Percentiles rank a stretch among this genome's conserved stretches.
These are phyloP conservation scores for Chironomus riparius DNA, from an alignment of 2,888 invertebrate genomes.

Conservation along the genomic window DNA sequence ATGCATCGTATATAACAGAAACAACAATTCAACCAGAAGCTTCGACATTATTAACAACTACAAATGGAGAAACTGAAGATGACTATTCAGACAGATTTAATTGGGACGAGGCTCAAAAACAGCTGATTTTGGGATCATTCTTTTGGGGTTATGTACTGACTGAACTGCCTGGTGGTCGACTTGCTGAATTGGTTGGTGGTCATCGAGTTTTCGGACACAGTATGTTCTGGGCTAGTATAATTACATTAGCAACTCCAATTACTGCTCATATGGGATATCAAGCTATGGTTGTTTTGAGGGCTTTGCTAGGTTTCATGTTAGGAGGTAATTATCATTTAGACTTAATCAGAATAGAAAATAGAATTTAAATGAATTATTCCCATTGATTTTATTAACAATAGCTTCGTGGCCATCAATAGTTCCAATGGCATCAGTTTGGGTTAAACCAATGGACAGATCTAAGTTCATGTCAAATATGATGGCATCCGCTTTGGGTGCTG, in stretches of 20 bases:
- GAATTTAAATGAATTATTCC: neutral
- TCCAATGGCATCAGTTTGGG: constrained; percentile 88
- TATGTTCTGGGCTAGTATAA: constrained; percentile 67
- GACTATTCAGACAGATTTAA: constrained; percentile 47
- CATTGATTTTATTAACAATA: neutral
- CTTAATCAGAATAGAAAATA: neutral
- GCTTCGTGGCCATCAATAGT: constrained; percentile 92
- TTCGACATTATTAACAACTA: neutral
- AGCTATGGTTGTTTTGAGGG: constrained; percentile 60
- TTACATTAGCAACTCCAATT: constrained; percentile 72
- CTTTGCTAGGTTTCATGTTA: constrained; percentile 66
- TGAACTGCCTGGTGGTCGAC: constrained; percentile 77
- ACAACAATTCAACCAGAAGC: neutral
- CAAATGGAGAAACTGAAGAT: neutral
- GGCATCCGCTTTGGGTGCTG: constrained; percentile 87
- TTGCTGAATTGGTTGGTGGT: constrained; percentile 76
- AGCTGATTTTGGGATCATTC: constrained; percentile 74
- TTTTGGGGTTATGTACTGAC: constrained; percentile 89
- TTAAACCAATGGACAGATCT: constrained; percentile 86
- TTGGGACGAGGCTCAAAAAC: constrained; percentile 72
- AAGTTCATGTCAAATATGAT: constrained; percentile 90
- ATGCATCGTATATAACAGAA: neutral
- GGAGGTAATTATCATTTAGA: constrained; percentile 29
- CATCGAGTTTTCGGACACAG: constrained; percentile 78
- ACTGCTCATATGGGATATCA: constrained; percentile 62